Evolutionary conservation across 2,113 vertebrate species (phyloP), one percentile per base, ranked within the genome.

Genomic region (Pangasianodon hypophthalmus): DNA sequence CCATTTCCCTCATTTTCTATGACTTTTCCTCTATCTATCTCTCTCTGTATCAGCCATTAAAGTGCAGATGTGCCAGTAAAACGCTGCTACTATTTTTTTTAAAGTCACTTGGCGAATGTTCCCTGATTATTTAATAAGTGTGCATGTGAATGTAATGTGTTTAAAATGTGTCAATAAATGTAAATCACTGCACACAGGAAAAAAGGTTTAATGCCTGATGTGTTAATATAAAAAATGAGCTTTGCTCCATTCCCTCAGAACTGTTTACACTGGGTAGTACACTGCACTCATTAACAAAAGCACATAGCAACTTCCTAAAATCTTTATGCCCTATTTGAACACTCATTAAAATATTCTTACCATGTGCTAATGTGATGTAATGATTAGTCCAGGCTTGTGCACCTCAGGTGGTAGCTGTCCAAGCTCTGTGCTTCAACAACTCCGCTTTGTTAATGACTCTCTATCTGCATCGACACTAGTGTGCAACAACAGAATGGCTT

Each of bases 21-120:
- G 32, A 58, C n/a, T 60, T 62, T 89, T 18, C 50, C 73, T 86
- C 73, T 81, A 26, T 81, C 79, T 11, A 13, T 88, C 50, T 58
- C 29, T 80, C n/a, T 86, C 71, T 73, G 2, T 87, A 52, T 46
- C 80, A 44, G 69, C 54, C 82, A 89, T 87, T 87, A 37, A 79
- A 87, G 79, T 87, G 90, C 85, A 84, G 88, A 86, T 77, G 62
- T 86, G 58, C 44, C 64, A 60, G 64, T 14, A 84, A 73, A 80
- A 3, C 19, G 44, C 62, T 52, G 84, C 73, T 50, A 46, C 26
- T 0, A n/a, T 48, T 29, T 48, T 44, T 32, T 88, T 16, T 75
- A 46, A 29, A n/a, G 18, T 44, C 37, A 69, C 46, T 80, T 87
- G 64, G 29, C 1, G 44, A 80, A 64, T 29, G n/a, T 50, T 44